Evolutionary conservation across 2,888 invertebrate species (phyloP), one percentile per base, ranked within the genome.

Genomic region (Andrena bicolor): DNA sequence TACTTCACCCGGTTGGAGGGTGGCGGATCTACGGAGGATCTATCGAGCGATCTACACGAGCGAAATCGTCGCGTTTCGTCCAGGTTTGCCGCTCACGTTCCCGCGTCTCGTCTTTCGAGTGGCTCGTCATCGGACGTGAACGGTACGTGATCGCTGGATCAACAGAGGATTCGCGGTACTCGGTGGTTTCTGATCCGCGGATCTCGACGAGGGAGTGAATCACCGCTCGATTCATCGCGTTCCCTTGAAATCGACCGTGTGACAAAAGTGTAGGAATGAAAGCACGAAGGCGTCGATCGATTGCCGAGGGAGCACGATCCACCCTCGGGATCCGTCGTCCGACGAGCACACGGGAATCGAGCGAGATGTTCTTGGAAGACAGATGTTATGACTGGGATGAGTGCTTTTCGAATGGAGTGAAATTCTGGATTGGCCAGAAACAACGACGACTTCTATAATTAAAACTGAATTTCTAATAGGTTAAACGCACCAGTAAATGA

Each of bases 71-170:
- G 60, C 61, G 48, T 35, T 8, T 73, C 51, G 74, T 16, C 30
- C 61, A 35, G 64, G 72, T 35, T 69, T 51, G 58, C 41, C 71
- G 64, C 26, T 82, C 58, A 70, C 74, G 74, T 65, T 83, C 68
- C 35, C 65, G 56, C 35, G 41, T 86, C 71, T 85, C 82, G 69
- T 48, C 41, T 77, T 80, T 74, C 76, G 48, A 75, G 77, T 32
- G 23, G 66, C 20, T 32, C 30, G 53, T 70, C 61, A 61, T 66
- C 76, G 56, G 65, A 70, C 61, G 51, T 61, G 26, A 49, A n/a
- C 61, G 10, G 63, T 58, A 58, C 80, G 77, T 87, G 80, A 86
- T 75, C 26, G 48, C 71, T 26, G 28, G 30, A 60, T 49, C 65
- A 78, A 80, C 85, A 77, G 32, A 56, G 49, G 56, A 82, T 69